Conservation (phyloP, 2,888 invertebrate genomes). For the Prosapia bicincta region DNA sequence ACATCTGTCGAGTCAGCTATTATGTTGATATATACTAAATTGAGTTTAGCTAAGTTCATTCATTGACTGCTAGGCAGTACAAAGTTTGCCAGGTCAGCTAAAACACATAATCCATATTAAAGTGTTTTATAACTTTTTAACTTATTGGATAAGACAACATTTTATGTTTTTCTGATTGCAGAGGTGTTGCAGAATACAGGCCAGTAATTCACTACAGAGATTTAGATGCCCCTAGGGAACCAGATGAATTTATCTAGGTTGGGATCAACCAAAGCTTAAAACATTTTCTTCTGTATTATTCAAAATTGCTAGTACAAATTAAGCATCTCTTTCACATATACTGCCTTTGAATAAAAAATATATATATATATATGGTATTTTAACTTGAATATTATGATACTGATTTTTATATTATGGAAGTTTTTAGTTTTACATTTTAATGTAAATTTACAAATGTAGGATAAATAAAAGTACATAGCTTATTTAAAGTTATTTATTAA, state of each 20-base stretch:
- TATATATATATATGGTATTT: background rate
- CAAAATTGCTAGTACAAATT: background rate
- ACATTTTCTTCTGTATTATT: background rate
- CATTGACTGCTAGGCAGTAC: too few relatives aligned
- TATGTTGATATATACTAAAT: too few relatives aligned
- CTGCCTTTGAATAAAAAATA: background rate
- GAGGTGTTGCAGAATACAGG: slow-evolving; percentile 71
- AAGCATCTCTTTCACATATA: background rate
- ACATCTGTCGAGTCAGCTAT: too few relatives aligned
- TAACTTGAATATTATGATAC: background rate
- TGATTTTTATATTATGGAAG: background rate
- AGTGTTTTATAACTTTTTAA: too few relatives aligned
- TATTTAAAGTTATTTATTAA: too few relatives aligned
- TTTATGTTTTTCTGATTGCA: slow-evolving; percentile 9
- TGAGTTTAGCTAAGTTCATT: too few relatives aligned
- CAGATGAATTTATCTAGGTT: slow-evolving; percentile 75
- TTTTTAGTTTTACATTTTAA: background rate
- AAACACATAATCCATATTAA: too few relatives aligned
- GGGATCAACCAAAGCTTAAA: background rate
- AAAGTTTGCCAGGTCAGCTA: too few relatives aligned
- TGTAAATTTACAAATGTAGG: background rate
- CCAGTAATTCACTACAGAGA: slow-evolving; percentile 91
- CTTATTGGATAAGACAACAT: too few relatives aligned
- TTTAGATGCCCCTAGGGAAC: slow-evolving; percentile 88
- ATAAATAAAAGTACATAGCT: background rate